Conservation (phyloP, 2,888 invertebrate species). For the Hoplodrina ambigua region DNA sequence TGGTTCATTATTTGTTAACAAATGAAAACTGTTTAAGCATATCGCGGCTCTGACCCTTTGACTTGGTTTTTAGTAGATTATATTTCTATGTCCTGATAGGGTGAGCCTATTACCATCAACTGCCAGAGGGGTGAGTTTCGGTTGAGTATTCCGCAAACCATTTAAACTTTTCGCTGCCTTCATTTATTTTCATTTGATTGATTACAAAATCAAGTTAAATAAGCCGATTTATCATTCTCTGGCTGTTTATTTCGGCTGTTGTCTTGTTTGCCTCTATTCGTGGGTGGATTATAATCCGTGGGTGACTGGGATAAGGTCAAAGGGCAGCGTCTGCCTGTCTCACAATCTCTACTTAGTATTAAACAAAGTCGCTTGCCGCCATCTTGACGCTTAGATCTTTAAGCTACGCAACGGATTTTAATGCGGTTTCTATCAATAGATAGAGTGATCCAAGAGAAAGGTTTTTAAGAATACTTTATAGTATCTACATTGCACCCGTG, state of each 20-base stretch:
- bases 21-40: too few relatives aligned
- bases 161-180: background rate
- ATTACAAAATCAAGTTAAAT: background rate
- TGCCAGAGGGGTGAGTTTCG: background rate
- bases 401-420: too few relatives aligned
- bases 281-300: conserved; percentile 13
- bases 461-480: too few relatives aligned
- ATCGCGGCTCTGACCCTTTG: too few relatives aligned
- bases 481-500: too few relatives aligned
- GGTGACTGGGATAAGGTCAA: conserved; percentile 10
- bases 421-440: too few relatives aligned
- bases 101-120: background rate
- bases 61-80: too few relatives aligned
- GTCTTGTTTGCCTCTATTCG: background rate
- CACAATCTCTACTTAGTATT: background rate
- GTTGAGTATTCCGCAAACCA: background rate
- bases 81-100: too few relatives aligned
- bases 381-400: too few relatives aligned
- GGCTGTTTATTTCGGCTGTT: background rate
- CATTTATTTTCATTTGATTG: conserved; percentile 4
- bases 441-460: too few relatives aligned
- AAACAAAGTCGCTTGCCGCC: too few relatives aligned
- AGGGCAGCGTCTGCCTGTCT: background rate
- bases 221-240: background rate
- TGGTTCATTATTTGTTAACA: too few relatives aligned